Evolutionary conservation across 2,888 invertebrate genomes (phyloP).

Genomic region (Lycocerus yunnanus): DNA sequence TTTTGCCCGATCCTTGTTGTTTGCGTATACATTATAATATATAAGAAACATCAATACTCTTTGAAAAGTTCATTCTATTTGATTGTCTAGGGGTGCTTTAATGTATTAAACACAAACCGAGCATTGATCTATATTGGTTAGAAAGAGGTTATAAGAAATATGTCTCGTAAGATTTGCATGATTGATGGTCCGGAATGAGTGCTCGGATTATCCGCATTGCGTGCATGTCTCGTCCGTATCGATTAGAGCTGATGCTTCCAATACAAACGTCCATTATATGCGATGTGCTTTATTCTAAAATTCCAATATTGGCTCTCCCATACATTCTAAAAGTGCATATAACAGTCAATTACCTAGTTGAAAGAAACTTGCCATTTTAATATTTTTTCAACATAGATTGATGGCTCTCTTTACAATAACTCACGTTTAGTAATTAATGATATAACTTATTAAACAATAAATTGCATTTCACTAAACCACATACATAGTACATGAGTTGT

Average conservation of each 20-base stretch:
- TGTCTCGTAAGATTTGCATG: constrained; percentile 49
- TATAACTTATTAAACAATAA: neutral
- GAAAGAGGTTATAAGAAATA: constrained; percentile 35
- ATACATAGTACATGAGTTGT: no score
- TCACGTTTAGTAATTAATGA: neutral
- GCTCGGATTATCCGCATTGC: constrained; percentile 51
- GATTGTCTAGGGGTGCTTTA: constrained; percentile 17
- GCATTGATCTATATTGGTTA: constrained; percentile 30
- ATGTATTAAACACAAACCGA: constrained; percentile 22
- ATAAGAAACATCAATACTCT: constrained; percentile 12
- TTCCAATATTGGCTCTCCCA: constrained; percentile 13
- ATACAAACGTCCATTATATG: constrained; percentile 43
- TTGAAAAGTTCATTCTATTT: constrained; percentile 19
- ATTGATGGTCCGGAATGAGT: constrained; percentile 51
- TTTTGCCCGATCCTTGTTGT: constrained; percentile 2
- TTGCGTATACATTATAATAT: neutral
- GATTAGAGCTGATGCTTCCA: constrained; percentile 41
- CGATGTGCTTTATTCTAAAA: constrained; percentile 30
- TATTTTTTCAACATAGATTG: neutral
- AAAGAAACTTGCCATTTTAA: neutral
- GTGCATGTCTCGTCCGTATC: constrained; percentile 47
- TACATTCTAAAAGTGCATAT: constrained; percentile 1
- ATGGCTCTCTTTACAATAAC: neutral
- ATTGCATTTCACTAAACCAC: no score
- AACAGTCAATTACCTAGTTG: neutral